Evolutionary conservation across 2,113 vertebrate genomes (phyloP).

Genomic region (Xenopus borealis): DNA sequence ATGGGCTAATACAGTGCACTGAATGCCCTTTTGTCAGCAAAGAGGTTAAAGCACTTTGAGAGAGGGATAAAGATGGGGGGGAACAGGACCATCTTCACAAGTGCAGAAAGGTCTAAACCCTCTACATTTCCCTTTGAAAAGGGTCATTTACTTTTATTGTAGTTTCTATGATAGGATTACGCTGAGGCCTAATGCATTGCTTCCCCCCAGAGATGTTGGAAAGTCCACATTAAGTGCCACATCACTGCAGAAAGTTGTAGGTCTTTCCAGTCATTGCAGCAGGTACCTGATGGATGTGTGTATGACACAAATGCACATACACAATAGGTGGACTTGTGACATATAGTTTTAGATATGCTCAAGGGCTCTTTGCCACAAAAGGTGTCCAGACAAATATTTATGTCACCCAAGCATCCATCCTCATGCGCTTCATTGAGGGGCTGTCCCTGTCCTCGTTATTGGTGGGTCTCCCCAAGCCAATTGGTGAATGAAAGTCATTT

Average conservation of each 20-base stretch:
- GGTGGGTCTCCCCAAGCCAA: conserved; percentile 81
- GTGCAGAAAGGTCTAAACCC: not conserved
- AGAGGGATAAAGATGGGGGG: not conserved
- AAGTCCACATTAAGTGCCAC: conserved; percentile 82
- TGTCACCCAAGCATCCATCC: conserved; percentile 98
- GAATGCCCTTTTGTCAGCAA: not conserved
- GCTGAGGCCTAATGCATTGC: conserved; percentile 20
- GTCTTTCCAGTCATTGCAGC: conserved; percentile 71
- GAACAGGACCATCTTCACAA: not conserved
- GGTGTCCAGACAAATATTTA: conserved; percentile 61
- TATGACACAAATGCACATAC: conserved; percentile 68
- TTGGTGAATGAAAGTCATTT: conserved; percentile 86
- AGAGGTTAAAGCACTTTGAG: not conserved
- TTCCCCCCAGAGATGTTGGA: conserved; percentile 50
- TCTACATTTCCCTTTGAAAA: conserved; percentile 27
- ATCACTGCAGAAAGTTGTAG: conserved; percentile 73
- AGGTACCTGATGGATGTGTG: conserved; percentile 83
- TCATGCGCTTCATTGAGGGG: conserved; percentile 93
- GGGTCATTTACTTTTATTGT: conserved; percentile 64
- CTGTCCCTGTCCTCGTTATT: conserved; percentile 82
- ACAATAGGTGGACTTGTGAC: conserved; percentile 59
- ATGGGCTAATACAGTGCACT: not conserved
- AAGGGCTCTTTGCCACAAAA: conserved; percentile 62
- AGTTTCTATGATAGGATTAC: conserved; percentile 26
- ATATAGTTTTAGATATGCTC: conserved; percentile 72